A percentile compares a stretch with the other conserved stretches of the same genome.
phyloP scores from a whole-genome alignment of 2,888 invertebrate species.

The Tachina grossa region DNA sequence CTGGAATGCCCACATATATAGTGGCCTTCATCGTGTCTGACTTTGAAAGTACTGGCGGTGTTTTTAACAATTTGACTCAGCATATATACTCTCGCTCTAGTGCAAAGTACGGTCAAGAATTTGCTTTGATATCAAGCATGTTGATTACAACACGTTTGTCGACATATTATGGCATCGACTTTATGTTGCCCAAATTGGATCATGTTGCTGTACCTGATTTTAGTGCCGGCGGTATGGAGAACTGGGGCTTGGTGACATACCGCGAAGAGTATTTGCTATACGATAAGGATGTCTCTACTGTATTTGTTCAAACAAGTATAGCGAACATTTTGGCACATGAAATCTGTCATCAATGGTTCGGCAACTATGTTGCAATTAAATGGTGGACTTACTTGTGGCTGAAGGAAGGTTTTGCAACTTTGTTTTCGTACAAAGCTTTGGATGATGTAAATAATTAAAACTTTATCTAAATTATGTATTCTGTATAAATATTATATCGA shows the following conservation, averaged over 20 bases:
- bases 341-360: constrained; percentile 91
- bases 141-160: constrained; percentile 87
- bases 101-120: constrained; percentile 84
- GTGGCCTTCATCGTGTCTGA: constrained; percentile 90
- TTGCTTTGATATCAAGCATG: constrained; percentile 89
- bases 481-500: too few relatives aligned
- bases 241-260: constrained; percentile 93
- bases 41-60: constrained; percentile 80
- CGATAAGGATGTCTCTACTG: constrained; percentile 77
- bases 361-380: constrained; percentile 87
- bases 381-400: constrained; percentile 90
- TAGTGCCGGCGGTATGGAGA: constrained; percentile 94
- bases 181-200: constrained; percentile 91
- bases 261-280: constrained; percentile 80
- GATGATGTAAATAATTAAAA: constrained; percentile 76
- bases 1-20: constrained; percentile 90
- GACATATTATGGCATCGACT: constrained; percentile 88
- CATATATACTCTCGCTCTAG: constrained; percentile 79
- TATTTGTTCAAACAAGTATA: constrained; percentile 81
- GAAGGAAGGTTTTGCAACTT: constrained; percentile 87
- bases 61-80: constrained; percentile 75
- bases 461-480: not conserved
- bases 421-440: constrained; percentile 77
- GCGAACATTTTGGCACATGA: constrained; percentile 85
- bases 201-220: constrained; percentile 95